phyloP scores from a whole-genome alignment of 1,140 invertebrate species.

The Argopecten irradians region DNA sequence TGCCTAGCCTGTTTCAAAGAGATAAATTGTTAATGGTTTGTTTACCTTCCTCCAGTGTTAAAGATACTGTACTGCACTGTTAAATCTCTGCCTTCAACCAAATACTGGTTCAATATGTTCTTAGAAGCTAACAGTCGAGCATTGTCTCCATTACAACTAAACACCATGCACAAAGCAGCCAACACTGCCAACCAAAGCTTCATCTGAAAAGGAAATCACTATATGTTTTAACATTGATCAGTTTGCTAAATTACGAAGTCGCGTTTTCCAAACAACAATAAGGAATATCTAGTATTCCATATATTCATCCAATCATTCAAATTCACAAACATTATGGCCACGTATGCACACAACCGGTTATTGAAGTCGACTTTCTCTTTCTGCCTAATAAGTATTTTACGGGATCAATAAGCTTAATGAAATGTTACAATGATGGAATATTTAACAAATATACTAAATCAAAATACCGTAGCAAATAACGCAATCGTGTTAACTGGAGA shows the following conservation, averaged over 20 bases:
- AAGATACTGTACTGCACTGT: slow-evolving; percentile 88
- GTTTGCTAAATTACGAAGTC: not conserved
- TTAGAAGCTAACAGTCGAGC: slow-evolving; percentile 79
- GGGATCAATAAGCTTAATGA: not conserved
- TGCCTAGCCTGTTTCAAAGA: not conserved
- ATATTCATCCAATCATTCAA: too few relatives aligned
- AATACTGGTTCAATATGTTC: slow-evolving; percentile 93
- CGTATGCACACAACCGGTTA: not conserved
- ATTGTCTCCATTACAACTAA: slow-evolving; percentile 65
- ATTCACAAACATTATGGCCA: not conserved
- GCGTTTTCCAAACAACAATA: too few relatives aligned
- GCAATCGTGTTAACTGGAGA: not conserved
- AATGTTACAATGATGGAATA: not conserved
- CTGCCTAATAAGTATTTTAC: not conserved
- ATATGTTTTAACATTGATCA: not conserved
- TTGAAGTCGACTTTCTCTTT: not conserved
- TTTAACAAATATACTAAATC: not conserved
- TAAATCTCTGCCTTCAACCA: slow-evolving; percentile 98
- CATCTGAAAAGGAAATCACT: slow-evolving; percentile 50
- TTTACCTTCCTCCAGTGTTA: slow-evolving; percentile 80
- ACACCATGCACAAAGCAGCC: slow-evolving; percentile 46
- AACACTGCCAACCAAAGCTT: slow-evolving; percentile 58
- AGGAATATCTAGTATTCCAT: too few relatives aligned
- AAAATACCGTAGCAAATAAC: not conserved
- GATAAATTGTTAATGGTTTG: slow-evolving; percentile 30